Evolutionary conservation across 2,797 vertebrate genomes (phyloP).

Genomic region (Nyctibius grandis): DNA sequence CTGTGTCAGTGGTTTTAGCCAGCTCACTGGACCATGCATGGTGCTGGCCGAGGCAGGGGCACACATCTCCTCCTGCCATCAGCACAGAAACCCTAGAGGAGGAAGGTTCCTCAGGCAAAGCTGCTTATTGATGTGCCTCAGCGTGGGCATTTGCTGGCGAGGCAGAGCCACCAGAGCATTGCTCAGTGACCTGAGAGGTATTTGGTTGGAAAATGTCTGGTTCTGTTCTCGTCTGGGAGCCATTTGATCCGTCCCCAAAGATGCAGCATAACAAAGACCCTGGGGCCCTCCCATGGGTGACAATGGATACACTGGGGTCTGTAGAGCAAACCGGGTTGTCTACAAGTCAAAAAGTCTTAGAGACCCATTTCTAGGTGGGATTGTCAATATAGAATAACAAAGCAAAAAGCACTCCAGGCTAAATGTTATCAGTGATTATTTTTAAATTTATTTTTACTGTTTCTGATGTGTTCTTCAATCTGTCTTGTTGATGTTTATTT

Average conservation of each 20-base stretch:
- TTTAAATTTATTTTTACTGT: constrained; percentile 47
- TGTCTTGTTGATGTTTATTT: constrained; percentile 65
- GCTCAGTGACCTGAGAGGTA: constrained; percentile 69
- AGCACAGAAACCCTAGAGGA: background rate
- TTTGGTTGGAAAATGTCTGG: constrained; percentile 65
- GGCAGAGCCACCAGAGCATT: constrained; percentile 65
- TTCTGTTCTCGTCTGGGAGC: constrained; percentile 60
- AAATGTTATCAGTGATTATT: constrained; percentile 58
- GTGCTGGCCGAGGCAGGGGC: background rate
- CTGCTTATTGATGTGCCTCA: constrained; percentile 6
- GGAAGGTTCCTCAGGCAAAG: constrained; percentile 40
- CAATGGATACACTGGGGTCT: background rate
- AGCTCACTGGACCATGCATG: background rate
- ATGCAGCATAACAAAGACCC: background rate
- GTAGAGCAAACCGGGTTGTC: constrained; percentile 10
- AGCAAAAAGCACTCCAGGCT: constrained; percentile 37
- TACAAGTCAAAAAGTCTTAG: constrained; percentile 51
- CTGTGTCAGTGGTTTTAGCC: background rate
- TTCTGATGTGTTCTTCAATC: constrained; percentile 62
- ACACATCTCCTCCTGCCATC: background rate
- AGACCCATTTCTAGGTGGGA: constrained; percentile 34
- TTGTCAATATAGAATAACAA: constrained; percentile 56
- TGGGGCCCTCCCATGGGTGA: constrained; percentile 49
- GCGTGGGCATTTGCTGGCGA: constrained; percentile 12
- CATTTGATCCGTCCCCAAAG: constrained; percentile 54